Evolutionary conservation across 1,140 invertebrate genomes (phyloP).

Genomic region (Drosophila kurseongensis): DNA sequence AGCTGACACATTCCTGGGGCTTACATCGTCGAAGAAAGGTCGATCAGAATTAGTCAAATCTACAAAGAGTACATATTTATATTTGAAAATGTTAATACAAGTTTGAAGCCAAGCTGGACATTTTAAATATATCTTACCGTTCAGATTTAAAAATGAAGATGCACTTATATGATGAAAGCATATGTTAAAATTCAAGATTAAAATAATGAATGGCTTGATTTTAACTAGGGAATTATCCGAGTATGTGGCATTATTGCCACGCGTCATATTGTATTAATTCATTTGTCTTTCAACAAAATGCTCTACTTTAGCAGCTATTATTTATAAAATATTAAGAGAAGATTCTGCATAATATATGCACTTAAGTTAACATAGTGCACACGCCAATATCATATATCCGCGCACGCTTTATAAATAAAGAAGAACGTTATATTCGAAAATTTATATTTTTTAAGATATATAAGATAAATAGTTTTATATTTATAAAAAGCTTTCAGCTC

Average conservation of each 20-base stretch:
- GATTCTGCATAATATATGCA: not conserved
- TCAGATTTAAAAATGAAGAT: slow-evolving; percentile 57
- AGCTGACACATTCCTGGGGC: slow-evolving; percentile 91
- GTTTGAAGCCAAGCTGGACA: slow-evolving; percentile 9
- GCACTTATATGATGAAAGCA: slow-evolving; percentile 66
- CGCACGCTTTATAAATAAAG: not conserved
- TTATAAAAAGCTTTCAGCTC: not conserved
- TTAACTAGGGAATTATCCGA: slow-evolving; percentile 39
- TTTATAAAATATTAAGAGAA: not conserved
- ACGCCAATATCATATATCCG: not conserved
- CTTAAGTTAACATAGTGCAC: not conserved
- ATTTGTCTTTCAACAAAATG: not conserved
- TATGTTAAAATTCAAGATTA: slow-evolving; percentile 70
- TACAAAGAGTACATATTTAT: slow-evolving; percentile 14
- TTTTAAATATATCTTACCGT: slow-evolving; percentile 74
- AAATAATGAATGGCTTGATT: slow-evolving; percentile 54
- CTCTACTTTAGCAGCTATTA: not conserved
- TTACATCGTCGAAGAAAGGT: slow-evolving; percentile 94
- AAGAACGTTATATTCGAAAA: not conserved
- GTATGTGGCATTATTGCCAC: slow-evolving; percentile 13
- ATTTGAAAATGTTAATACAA: slow-evolving; percentile 1
- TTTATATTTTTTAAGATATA: too few species aligned
- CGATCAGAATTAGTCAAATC: slow-evolving; percentile 85
- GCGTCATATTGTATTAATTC: slow-evolving; percentile 10
- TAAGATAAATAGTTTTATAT: too few species aligned